phyloP scores from a whole-genome alignment of 2,888 invertebrate species.

The Acanthosepion lycidas region DNA sequence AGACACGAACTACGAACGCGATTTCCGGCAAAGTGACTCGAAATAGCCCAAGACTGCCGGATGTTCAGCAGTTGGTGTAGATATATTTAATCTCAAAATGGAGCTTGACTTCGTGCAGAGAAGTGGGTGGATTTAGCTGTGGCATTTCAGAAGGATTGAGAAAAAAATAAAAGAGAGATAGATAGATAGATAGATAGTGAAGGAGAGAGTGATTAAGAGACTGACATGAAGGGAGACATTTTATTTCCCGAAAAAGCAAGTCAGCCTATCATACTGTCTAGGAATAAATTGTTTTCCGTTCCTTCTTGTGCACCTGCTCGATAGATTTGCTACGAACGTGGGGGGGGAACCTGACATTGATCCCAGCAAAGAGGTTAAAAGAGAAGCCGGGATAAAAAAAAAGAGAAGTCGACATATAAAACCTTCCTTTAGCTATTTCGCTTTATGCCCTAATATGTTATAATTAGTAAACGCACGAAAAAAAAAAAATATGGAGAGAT shows the following conservation, averaged over 20 bases:
- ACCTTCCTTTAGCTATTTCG: too few relatives aligned
- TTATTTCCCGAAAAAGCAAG: too few relatives aligned
- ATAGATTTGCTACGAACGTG: too few relatives aligned
- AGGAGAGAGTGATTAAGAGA: background rate
- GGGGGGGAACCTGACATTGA: too few relatives aligned
- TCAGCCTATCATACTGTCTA: too few relatives aligned
- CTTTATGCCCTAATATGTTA: too few relatives aligned
- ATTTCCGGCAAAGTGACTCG: background rate
- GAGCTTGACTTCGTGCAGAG: background rate
- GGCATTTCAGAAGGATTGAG: background rate
- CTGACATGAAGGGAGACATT: background rate
- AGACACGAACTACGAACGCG: background rate
- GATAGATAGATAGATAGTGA: background rate
- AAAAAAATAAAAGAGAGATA: background rate
- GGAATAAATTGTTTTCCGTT: background rate
- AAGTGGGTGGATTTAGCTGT: background rate
- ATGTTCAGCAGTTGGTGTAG: background rate
- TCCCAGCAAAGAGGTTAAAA: too few relatives aligned
- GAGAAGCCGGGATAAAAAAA: too few relatives aligned
- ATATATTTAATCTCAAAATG: background rate
- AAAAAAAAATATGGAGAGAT: too few relatives aligned
- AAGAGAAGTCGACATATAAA: too few relatives aligned
- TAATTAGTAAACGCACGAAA: too few relatives aligned
- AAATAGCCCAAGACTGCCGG: conserved; percentile 11
- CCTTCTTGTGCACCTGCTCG: background rate